Conservation (phyloP, 2,888 invertebrate genomes). For the Rhyacophila evoluta region DNA sequence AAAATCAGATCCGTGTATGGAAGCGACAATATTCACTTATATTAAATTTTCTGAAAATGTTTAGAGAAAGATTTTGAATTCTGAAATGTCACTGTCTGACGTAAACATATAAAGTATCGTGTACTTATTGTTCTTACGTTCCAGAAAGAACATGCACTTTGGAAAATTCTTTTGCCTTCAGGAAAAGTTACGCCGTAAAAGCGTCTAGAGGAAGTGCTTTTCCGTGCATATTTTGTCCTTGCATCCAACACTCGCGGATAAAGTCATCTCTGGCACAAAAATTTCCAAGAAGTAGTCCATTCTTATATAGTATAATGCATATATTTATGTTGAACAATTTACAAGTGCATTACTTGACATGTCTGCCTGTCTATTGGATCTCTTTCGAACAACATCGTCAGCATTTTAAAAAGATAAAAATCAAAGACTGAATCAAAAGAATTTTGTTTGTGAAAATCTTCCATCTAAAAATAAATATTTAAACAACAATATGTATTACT, state of each 20-base stretch:
- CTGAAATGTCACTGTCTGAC: background rate
- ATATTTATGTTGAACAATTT: background rate
- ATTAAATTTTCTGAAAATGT: too few relatives aligned
- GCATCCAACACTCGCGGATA: conserved; percentile 29
- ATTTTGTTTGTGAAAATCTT: background rate
- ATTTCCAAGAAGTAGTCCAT: background rate
- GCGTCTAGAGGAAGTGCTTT: conserved; percentile 40
- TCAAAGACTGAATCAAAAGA: background rate
- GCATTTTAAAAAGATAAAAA: background rate
- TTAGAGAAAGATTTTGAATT: background rate
- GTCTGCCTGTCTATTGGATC: background rate
- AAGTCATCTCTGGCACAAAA: conserved; percentile 26
- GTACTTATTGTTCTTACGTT: conserved; percentile 37
- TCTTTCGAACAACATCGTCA: background rate
- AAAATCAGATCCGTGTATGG: too few relatives aligned
- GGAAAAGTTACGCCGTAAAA: conserved; percentile 29
- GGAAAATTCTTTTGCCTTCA: conserved; percentile 31
- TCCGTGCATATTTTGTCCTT: conserved; percentile 46
- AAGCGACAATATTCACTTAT: too few relatives aligned
- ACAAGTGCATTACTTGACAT: conserved; percentile 25
- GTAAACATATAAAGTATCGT: conserved; percentile 17
- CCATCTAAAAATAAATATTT: too few relatives aligned
- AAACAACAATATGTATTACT: too few relatives aligned
- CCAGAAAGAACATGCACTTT: conserved; percentile 36
- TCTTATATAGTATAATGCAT: background rate